A percentile compares a stretch with the other conserved stretches of the same genome.
Evolutionary conservation across 2,888 invertebrate species (phyloP).

Genomic region (Atherix ibis): DNA sequence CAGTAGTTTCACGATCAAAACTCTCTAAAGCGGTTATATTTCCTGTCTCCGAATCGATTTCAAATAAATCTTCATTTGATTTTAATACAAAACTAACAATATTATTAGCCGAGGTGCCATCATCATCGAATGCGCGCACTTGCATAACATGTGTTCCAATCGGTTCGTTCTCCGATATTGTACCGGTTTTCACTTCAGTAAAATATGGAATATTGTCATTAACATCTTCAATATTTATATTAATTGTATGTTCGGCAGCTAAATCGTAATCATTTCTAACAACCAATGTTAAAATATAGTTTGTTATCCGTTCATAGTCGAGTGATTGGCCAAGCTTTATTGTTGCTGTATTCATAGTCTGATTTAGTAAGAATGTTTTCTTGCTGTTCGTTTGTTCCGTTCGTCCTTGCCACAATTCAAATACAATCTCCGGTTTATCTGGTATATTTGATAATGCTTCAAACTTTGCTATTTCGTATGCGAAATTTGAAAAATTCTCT

Average conservation of each 20-base stretch:
- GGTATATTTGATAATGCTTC: slow-evolving; percentile 65
- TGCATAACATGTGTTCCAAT: slow-evolving; percentile 75
- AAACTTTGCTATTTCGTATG: slow-evolving; percentile 50
- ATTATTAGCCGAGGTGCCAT: slow-evolving; percentile 69
- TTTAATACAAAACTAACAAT: slow-evolving; percentile 64
- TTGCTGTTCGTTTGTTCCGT: slow-evolving; percentile 75
- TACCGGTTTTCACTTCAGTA: slow-evolving; percentile 63
- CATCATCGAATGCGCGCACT: slow-evolving; percentile 67
- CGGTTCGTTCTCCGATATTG: slow-evolving; percentile 72
- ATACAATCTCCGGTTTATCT: slow-evolving; percentile 56
- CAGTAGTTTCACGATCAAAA: slow-evolving; percentile 76
- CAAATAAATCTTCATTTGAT: slow-evolving; percentile 54
- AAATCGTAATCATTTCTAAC: slow-evolving; percentile 67
- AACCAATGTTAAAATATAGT: slow-evolving; percentile 68
- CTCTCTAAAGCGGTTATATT: slow-evolving; percentile 65
- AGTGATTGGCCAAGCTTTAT: slow-evolving; percentile 61
- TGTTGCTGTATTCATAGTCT: slow-evolving; percentile 51
- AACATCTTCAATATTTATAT: slow-evolving; percentile 68
- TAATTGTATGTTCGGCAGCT: slow-evolving; percentile 62
- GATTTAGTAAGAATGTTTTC: slow-evolving; percentile 54
- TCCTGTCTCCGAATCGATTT: slow-evolving; percentile 71
- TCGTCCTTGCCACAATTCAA: slow-evolving; percentile 64
- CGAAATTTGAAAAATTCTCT: slow-evolving; percentile 61
- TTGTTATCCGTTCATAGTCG: slow-evolving; percentile 72
- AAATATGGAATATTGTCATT: slow-evolving; percentile 85